A percentile compares a stretch with the other conserved stretches of the same genome.
Conservation (phyloP, 2,113 vertebrate genomes). For the Turdus rufiventris region DNA sequence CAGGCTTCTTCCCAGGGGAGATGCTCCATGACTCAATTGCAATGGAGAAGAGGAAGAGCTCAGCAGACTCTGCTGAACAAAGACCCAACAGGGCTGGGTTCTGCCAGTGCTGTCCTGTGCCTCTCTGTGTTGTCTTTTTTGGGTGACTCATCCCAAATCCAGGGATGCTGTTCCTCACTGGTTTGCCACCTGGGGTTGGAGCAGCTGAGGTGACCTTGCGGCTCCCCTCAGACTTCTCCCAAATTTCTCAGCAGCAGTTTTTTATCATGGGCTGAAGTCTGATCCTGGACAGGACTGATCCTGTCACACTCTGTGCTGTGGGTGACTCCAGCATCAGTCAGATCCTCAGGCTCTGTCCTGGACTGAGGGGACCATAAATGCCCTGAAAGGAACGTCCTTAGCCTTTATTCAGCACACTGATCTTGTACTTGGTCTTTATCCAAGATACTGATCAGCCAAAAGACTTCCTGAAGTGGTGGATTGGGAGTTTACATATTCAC, state of each 20-base stretch:
- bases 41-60: neutral
- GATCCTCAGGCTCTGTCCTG: neutral
- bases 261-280: neutral
- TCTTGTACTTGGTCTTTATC: neutral
- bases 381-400: neutral
- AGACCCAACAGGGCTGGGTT: neutral
- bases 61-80: neutral
- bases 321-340: neutral
- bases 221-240: neutral
- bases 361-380: neutral
- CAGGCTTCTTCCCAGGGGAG: neutral
- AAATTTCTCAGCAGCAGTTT: neutral
- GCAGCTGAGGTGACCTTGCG: neutral
- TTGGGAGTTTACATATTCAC: neutral
- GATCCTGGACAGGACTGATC: neutral
- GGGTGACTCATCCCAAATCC: neutral
- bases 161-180: neutral
- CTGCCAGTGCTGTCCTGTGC: neutral
- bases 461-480: neutral
- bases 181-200: neutral
- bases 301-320: accelerated
- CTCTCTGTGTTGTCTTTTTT: neutral
- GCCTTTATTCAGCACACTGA: neutral
- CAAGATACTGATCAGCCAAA: neutral
- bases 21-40: neutral